phyloP scores from a whole-genome alignment of 2,113 vertebrate species.

The Eurystomus gularis region DNA sequence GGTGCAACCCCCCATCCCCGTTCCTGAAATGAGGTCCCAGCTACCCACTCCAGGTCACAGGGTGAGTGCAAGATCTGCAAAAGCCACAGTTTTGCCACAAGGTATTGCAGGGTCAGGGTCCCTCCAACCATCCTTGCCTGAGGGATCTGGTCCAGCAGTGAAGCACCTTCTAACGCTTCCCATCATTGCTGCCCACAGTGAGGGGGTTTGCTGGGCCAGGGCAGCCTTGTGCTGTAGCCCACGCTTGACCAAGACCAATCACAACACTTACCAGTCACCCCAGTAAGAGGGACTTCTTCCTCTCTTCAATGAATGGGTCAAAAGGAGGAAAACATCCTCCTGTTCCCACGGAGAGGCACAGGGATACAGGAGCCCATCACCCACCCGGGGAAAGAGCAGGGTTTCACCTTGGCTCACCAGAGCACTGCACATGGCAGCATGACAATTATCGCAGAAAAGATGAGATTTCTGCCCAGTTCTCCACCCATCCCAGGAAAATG shows the following conservation, averaged over 20 bases:
- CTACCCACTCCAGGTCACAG: neutral
- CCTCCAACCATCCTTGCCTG: neutral
- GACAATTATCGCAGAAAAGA: neutral
- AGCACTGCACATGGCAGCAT: fast-evolving
- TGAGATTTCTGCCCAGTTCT: neutral
- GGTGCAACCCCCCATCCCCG: no score
- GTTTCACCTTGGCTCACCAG: fast-evolving
- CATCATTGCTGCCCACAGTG: fast-evolving
- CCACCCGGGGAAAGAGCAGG: neutral
- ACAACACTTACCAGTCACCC: neutral
- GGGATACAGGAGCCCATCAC: neutral
- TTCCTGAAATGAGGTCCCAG: neutral
- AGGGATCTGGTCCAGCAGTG: neutral
- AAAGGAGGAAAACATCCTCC: neutral
- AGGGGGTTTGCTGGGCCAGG: neutral
- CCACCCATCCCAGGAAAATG: fast-evolving
- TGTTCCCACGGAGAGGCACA: fast-evolving
- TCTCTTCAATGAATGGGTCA: fast-evolving
- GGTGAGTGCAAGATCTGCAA: neutral
- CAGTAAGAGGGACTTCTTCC: neutral
- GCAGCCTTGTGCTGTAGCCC: neutral
- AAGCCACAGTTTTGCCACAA: neutral
- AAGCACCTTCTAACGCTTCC: neutral
- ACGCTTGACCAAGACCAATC: neutral
- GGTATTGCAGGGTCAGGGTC: neutral